Base-by-base conservation (phyloP, 2,797 vertebrate species). In the Esox masquinongy region DNA sequence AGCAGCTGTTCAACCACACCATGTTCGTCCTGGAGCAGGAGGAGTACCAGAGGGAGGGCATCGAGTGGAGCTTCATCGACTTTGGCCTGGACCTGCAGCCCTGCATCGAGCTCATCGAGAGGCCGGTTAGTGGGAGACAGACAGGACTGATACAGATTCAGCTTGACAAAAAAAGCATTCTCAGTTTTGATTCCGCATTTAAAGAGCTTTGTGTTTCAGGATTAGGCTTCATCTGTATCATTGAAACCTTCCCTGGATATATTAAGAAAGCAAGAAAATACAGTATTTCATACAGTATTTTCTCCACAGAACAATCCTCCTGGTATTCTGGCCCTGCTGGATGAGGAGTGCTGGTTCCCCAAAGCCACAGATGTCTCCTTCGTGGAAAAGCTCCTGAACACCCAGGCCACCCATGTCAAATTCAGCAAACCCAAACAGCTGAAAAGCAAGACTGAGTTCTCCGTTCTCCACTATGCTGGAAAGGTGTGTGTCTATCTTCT, bases 311-410 rank as follows among this genome's bases (percentile, higher is more conserved):
- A 97, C 87, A 99, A 99, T 88, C 97, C 98, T 31, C 98, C 98
- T 0, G 98, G 98, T 43, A 95, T 99, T 80, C 86, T 99, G 90
- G 96, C 98, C 78, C 92, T 99, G 85, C 91, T 99, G 90, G 98
- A 99, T 74, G 98, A 99, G 85, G 97, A 99, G 83, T 99, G 98
- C 79, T 99, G 97, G 98, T 99, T 99, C 90, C 98, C 98, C 73
- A 99, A 99, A 92, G 97, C 98, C 79, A 99, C 97, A 0, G 97
- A 99, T 75, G 84, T 96, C 11, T 98, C 98, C 51, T 99, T 99
- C 68, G 97, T 99, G 80, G 98, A 99, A 86, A 99, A 99, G 86
- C 90, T 99, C n/a, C 71, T 93, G 43, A 88, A 92, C 53, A 97
- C 97, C 74, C 98, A 98, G 90, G 96, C 95, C 72, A 96, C 88